A percentile compares a stretch with the other conserved stretches of the same genome.
Conservation (phyloP, 2,113 vertebrate species). For the Aptenodytes patagonicus region DNA sequence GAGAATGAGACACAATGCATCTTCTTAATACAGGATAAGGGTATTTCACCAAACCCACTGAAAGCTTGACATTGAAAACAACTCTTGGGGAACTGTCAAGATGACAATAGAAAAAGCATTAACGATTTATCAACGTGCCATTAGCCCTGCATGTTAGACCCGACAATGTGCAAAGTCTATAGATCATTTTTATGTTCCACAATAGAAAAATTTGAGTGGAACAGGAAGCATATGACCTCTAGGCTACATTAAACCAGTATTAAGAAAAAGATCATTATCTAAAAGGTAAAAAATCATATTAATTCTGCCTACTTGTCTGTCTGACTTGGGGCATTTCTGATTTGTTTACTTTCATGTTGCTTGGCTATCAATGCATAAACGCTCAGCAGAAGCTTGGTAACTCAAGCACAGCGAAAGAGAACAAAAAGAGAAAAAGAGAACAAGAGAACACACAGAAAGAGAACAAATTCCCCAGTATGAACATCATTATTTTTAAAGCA, state of each 20-base stretch:
- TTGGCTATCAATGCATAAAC: not conserved
- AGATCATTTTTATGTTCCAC: not conserved
- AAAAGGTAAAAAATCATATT: not conserved
- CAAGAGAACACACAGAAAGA: too few relatives aligned
- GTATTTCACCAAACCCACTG: not conserved
- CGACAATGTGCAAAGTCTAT: not conserved
- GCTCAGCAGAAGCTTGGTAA: rapidly evolving
- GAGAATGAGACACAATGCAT: not conserved
- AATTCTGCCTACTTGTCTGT: not conserved
- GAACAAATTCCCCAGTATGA: rapidly evolving
- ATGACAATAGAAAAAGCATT: not conserved
- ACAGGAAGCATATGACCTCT: not conserved
- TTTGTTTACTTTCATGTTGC: not conserved
- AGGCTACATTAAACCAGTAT: not conserved
- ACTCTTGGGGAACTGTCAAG: not conserved
- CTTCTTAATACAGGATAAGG: not conserved
- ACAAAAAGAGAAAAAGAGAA: too few relatives aligned
- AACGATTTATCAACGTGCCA: not conserved
- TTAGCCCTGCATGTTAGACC: not conserved
- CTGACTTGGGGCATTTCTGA: rapidly evolving
- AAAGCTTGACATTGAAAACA: not conserved
- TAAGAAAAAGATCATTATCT: not conserved
- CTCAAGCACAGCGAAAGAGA: rapidly evolving
- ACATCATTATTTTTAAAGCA: rapidly evolving
- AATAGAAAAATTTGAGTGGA: not conserved